Conservation (phyloP, 2,797 vertebrate genomes). For the Megalops cyprinoides region DNA sequence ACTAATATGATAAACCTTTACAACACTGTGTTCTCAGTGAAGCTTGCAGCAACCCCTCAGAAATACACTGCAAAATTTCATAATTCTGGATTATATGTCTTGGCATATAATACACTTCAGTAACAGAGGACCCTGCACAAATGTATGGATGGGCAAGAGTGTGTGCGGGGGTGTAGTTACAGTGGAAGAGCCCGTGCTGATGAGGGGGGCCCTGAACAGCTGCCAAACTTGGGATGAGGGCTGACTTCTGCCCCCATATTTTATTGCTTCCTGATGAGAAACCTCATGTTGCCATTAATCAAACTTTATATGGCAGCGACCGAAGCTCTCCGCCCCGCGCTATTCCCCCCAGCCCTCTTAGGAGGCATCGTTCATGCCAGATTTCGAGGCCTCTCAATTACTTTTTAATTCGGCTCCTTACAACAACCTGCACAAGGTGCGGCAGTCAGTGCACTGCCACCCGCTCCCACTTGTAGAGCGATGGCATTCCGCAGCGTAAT, state of each 20-base stretch:
- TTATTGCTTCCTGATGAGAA: conserved; percentile 73
- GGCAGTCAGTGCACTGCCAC: conserved; percentile 3
- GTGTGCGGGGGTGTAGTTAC: conserved; percentile 32
- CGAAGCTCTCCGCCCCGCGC: conserved; percentile 30
- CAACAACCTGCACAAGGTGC: neutral
- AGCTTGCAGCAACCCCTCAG: too few relatives aligned
- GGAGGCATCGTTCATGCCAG: conserved; percentile 6
- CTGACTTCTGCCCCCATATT: conserved; percentile 75
- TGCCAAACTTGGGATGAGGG: conserved; percentile 64
- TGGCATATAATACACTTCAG: neutral
- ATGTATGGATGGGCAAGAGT: neutral
- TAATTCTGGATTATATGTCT: neutral
- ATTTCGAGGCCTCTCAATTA: conserved; percentile 35
- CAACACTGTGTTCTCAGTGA: neutral
- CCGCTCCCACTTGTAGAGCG: neutral
- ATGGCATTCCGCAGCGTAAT: neutral
- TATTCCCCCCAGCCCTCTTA: neutral
- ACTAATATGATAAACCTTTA: neutral
- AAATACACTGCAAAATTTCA: neutral
- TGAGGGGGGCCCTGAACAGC: conserved; percentile 57
- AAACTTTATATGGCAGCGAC: conserved; percentile 59
- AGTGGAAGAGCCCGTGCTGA: conserved; percentile 42
- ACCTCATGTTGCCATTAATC: conserved; percentile 71
- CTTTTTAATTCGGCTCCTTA: conserved; percentile 24
- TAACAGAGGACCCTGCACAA: neutral